Conservation (phyloP, 2,113 vertebrate genomes). For the Odobenus rosmarus region DNA sequence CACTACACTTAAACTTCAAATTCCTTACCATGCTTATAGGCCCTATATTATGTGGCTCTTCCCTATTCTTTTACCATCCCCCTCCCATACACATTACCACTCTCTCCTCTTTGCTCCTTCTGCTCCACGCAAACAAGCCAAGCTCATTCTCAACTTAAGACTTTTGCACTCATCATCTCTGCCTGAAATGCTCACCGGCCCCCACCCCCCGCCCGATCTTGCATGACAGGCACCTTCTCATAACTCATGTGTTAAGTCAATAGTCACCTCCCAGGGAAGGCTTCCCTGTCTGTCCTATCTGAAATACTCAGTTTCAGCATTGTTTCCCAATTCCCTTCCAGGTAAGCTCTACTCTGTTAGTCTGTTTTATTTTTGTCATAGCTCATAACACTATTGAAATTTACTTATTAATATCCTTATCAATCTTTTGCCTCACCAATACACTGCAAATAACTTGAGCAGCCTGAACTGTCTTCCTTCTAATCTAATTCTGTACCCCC, state of each 20-base stretch:
- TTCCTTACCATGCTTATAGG: background rate
- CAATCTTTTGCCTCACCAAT: background rate
- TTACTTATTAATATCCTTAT: background rate
- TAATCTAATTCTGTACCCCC: background rate
- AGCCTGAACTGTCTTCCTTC: background rate
- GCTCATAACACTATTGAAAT: background rate
- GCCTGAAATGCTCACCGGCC: background rate
- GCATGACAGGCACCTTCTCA: background rate
- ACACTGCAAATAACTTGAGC: background rate
- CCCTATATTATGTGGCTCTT: background rate
- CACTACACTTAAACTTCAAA: background rate
- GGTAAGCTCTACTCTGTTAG: background rate
- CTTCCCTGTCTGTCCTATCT: background rate
- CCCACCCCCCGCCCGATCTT: no score
- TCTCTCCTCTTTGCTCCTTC: background rate
- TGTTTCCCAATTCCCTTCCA: background rate
- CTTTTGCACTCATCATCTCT: background rate
- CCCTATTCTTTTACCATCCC: background rate
- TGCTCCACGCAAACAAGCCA: background rate
- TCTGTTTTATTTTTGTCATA: background rate
- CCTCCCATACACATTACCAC: background rate
- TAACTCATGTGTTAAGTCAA: background rate
- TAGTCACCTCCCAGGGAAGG: background rate
- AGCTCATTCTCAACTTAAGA: background rate
- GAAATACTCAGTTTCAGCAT: background rate